Percentiles rank a stretch among this genome's conserved stretches.
Conservation (phyloP, 2,797 vertebrate genomes). For the Sitta carolinensis region DNA sequence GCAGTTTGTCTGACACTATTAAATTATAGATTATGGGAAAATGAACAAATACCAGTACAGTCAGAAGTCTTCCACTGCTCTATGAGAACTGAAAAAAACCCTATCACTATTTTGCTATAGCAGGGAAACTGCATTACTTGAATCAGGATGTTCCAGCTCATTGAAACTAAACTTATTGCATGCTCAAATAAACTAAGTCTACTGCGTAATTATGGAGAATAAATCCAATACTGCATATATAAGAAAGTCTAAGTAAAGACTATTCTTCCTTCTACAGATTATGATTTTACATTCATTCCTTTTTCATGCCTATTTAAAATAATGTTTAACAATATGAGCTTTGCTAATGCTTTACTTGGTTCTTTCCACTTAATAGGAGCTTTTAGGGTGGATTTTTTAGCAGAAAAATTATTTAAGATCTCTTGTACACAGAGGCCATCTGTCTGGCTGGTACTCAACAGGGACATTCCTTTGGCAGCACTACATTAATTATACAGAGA, state of each 20-base stretch:
- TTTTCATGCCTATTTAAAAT: background rate
- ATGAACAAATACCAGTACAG: background rate
- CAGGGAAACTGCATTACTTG: background rate
- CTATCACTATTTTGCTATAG: background rate
- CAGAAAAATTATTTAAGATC: background rate
- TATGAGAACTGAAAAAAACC: background rate
- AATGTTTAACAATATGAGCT: background rate
- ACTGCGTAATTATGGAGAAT: background rate
- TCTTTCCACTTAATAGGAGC: background rate
- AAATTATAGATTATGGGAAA: background rate
- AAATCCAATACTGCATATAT: background rate
- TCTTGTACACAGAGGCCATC: background rate
- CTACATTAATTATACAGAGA: background rate
- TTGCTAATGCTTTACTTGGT: background rate
- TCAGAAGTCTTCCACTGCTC: background rate
- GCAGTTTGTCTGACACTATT: background rate
- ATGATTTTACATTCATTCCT: background rate
- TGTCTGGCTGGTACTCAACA: accelerated
- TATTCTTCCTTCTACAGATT: background rate
- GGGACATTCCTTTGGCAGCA: background rate
- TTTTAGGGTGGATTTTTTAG: background rate
- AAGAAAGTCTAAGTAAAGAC: background rate
- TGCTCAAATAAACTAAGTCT: background rate
- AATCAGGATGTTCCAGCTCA: constrained; percentile 15
- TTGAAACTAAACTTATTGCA: constrained; percentile 23